phyloP scores from a whole-genome alignment of 2,888 invertebrate species.

The Stramonita haemastoma region DNA sequence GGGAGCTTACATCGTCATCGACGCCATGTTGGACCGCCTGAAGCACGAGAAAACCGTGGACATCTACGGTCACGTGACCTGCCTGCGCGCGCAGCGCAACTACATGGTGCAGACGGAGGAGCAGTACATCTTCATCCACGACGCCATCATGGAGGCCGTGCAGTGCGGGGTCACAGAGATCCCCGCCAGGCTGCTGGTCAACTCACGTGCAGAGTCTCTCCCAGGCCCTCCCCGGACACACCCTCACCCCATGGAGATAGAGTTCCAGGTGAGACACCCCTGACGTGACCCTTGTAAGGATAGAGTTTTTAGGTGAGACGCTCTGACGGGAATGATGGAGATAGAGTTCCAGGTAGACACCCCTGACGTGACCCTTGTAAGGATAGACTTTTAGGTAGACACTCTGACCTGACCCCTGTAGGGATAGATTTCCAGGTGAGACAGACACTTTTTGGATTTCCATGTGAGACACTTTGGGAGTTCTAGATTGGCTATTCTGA shows the following conservation, averaged over 20 bases:
- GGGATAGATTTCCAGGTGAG: too few species aligned
- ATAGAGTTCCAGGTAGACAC: too few species aligned
- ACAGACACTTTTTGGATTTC: too few species aligned
- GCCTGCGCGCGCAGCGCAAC: constrained; percentile 96
- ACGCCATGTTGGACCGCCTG: constrained; percentile 98
- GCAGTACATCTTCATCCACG: constrained; percentile 99
- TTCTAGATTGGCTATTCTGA: too few species aligned
- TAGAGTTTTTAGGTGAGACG: too few species aligned
- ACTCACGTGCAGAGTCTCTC: constrained; percentile 96
- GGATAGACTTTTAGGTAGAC: too few species aligned
- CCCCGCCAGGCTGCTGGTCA: constrained; percentile 94
- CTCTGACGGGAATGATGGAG: too few species aligned
- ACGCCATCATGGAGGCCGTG: constrained; percentile 96
- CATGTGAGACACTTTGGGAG: too few species aligned
- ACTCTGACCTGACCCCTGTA: too few species aligned
- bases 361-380: too few species aligned
- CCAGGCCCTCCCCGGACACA: constrained; percentile 82
- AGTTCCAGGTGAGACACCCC: constrained; percentile 71
- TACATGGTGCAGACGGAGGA: constrained; percentile 99
- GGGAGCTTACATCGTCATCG: constrained; percentile 98
- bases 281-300: too few species aligned
- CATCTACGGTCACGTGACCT: constrained; percentile 99
- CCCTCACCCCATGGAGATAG: constrained; percentile 77
- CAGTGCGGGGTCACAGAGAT: constrained; percentile 98
- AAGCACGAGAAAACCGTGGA: constrained; percentile 98